Base-by-base conservation (phyloP, 2,113 vertebrate genomes). In the Mohoua ochrocephala region DNA sequence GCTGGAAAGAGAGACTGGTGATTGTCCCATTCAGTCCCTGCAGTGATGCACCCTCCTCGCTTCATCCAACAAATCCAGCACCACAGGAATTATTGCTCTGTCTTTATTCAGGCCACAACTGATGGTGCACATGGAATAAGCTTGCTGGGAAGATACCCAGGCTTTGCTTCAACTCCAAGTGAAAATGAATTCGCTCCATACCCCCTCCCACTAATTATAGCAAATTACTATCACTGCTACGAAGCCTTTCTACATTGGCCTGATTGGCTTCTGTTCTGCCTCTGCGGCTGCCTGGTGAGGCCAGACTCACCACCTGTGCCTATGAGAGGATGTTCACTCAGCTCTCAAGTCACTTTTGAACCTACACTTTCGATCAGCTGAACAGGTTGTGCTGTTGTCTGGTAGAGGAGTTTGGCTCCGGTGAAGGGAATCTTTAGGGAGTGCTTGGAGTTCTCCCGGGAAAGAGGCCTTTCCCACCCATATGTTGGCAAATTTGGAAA, bases 1-100 rank as follows among this genome's bases (percentile, higher is more conserved):
- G 37, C 33, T 33, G 26, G 21, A 68, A 73, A 75, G 20, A 50
- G 20, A 57, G 11, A 41, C 6, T 6, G 64, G 10, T 76, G 37
- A 41, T 65, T 69, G 42, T 39, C 30, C 26, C 37, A 11, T 59
- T 71, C 35, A 59, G 0, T 67, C 15, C 11, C 35, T 1, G 1
- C 65, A 61, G 39, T 42, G 33, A 63, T 0, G 0, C 20, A 47
- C 18, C 8, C 20, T 30, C 8, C 35, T 91, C 21, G 1, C 59
- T 89, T 87, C 53, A 31, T 91, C 89, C 77, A 87, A 14, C 57
- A 89, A 59, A 76, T 68, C 49, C 53, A 86, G 8, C 33, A 12
- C 68, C 56, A 27, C 45, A 60, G 70, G 19, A 92, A 41, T 86
- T 56, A 47, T 5, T 88, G 7, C 13, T 71, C 37, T 78, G 23